Evolutionary conservation across 1,140 invertebrate genomes (phyloP), one percentile per base, ranked within the genome.

Genomic region (Hyphantria cunea): DNA sequence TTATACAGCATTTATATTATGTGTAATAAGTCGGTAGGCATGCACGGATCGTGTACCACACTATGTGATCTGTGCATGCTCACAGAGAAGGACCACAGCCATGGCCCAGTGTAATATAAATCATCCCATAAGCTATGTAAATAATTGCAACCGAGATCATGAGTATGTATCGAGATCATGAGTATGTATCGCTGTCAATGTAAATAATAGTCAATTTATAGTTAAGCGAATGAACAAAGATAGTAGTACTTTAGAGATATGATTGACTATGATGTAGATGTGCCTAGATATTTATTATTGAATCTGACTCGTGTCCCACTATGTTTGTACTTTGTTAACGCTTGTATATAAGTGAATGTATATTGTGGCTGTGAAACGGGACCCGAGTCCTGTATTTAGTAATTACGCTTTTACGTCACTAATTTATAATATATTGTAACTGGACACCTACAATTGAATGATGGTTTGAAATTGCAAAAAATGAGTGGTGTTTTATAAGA

Each of bases 291-390:
- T 68, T 72, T 78, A 74, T 74, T 64, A 54, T 55, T 72, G 70
- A 65, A 74, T 70, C 39, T 51, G 79, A 82, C 80, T 80, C 80
- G 70, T 78, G 72, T 70, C 61, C 76, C 70, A 78, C 66, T 61
- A 70, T 68, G 76, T 78, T 82, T 85, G 76, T 86, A 85, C 74
- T 82, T 85, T 84, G 74, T 78, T 78, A 80, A 80, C 71, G 82
- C 82, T 86, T 85, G 81, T 78, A 79, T 80, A 68, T 86, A 80
- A 99, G 92, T 99, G 94, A 81, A 84, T 45, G 71, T 85, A 76
- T 86, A 89, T 76, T 84, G 84, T 90, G 87, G 85, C 85, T 88
- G 85, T 88, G 85, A 90, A 85, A 66, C 68, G 76, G 80, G 82
- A 72, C 73, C 74, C 66, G 61, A 70, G 72, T 77, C 80, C 78